These are phyloP conservation scores for Frankliniella intonsa DNA, from an alignment of 2,888 invertebrate genomes.

Conservation along the genomic window DNA sequence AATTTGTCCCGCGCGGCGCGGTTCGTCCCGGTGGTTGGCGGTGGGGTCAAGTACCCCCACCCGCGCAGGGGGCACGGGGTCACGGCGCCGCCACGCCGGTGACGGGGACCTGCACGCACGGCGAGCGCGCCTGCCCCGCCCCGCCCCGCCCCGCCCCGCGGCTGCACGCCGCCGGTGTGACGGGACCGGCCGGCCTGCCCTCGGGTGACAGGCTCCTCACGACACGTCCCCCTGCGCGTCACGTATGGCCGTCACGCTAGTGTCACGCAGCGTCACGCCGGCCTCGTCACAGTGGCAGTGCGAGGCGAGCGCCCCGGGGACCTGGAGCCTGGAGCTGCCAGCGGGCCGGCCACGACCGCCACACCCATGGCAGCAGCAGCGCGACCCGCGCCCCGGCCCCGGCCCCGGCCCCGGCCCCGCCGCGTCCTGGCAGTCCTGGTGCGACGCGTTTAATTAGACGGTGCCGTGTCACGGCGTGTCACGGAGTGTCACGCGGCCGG, in stretches of 20 bases:
- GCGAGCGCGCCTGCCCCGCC: neutral
- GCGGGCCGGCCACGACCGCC: neutral
- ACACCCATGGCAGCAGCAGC: neutral
- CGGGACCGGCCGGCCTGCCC: too few relatives aligned
- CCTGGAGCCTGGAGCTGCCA: neutral
- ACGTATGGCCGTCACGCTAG: too few relatives aligned
- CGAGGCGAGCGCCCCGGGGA: neutral
- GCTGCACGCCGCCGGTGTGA: neutral
- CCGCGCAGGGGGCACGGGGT: too few relatives aligned
- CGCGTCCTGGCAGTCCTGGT: neutral
- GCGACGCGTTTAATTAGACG: conserved; percentile 5
- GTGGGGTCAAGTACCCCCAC: too few relatives aligned
- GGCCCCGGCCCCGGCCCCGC: neutral
- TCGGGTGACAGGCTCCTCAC: too few relatives aligned
- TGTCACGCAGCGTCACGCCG: too few relatives aligned
- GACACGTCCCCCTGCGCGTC: too few relatives aligned
- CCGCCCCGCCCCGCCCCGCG: neutral
- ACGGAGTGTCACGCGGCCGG: neutral
- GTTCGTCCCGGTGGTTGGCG: too few relatives aligned
- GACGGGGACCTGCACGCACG: neutral
- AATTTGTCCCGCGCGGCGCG: too few relatives aligned
- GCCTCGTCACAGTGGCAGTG: neutral
- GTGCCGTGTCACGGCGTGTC: neutral
- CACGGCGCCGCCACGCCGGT: too few relatives aligned
- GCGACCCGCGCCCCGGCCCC: neutral